Percentiles rank a stretch among this genome's conserved stretches.
Conservation (phyloP, 2,113 vertebrate species). For the Haemorhous mexicanus region DNA sequence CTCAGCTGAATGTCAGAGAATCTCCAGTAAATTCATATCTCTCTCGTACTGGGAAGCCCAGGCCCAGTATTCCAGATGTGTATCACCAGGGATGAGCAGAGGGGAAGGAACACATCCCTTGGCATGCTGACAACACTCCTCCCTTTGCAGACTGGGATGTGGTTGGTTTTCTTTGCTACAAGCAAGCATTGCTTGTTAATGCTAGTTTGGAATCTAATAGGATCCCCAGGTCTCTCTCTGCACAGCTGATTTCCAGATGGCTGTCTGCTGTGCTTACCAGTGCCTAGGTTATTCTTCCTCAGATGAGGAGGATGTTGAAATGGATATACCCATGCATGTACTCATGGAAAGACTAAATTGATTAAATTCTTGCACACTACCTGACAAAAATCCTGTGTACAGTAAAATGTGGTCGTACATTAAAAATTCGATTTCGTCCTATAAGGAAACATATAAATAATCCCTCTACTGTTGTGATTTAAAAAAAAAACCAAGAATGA, state of each 20-base stretch:
- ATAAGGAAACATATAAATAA: neutral
- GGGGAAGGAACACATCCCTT: neutral
- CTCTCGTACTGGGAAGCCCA: neutral
- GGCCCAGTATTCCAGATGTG: neutral
- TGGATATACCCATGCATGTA: neutral
- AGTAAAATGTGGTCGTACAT: neutral
- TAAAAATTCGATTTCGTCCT: neutral
- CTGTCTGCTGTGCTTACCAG: fast-evolving
- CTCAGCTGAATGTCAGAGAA: neutral
- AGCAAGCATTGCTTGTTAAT: neutral
- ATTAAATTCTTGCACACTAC: neutral
- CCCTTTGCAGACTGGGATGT: neutral
- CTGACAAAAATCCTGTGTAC: neutral
- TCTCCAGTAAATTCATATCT: neutral
- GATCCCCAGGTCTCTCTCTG: neutral
- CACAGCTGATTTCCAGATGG: neutral
- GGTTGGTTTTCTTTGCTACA: neutral
- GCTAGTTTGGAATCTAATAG: neutral
- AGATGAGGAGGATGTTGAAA: neutral
- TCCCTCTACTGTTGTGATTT: fast-evolving
- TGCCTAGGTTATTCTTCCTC: neutral
- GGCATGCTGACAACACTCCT: neutral
- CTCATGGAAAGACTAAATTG: neutral
- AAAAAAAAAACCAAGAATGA: neutral
- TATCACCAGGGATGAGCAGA: neutral